Evolutionary conservation across 2,797 vertebrate species (phyloP), one percentile per base, ranked within the genome.

Genomic region (Acanthopagrus latus): DNA sequence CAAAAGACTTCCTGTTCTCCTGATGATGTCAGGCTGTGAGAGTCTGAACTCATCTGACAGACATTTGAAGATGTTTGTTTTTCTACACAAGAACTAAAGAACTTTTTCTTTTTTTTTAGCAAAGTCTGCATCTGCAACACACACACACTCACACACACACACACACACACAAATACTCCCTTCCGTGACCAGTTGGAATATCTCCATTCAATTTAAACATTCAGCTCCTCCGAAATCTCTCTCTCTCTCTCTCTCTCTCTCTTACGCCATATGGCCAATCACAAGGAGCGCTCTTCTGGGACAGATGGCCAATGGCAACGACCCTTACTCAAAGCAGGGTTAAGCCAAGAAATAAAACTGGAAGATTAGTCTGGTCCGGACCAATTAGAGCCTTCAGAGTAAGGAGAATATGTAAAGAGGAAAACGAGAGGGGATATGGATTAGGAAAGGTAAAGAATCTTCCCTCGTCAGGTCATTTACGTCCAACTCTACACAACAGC

Each of bases 221-320:
- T 50, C 57, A 52, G 62, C 59, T 80, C 80, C 54, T 85, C 71
- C 66, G 70, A 80, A 84, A 76, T 66, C 68, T 52, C 9, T 14
- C 64, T 33, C 29, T 33, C 29, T 33, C 29, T 33, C 29, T 33
- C 29, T 7, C 29, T 33, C 29, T 33, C n/a, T n/a, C n/a, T n/a
- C n/a, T 72, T 3, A 20, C 14, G 47, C 82, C 91, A 92, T 91
- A 90, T 90, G 86, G 85, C 78, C 86, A 91, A 90, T 91, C 78
- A 85, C 59, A 76, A 48, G 16, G 2, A 73, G 76, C 5, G 17
- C 80, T 83, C 80, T 83, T 86, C 78, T 76, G 65, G 62, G 55
- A 81, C 91, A 91, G 91, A 90, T 93, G 90, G 85, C 72, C 83
- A 91, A 83, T 81, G 71, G 71, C 7, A 41, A 73, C 87, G 86